Conservation (phyloP, 2,113 vertebrate species). For the Tretioscincus oriximinensis region DNA sequence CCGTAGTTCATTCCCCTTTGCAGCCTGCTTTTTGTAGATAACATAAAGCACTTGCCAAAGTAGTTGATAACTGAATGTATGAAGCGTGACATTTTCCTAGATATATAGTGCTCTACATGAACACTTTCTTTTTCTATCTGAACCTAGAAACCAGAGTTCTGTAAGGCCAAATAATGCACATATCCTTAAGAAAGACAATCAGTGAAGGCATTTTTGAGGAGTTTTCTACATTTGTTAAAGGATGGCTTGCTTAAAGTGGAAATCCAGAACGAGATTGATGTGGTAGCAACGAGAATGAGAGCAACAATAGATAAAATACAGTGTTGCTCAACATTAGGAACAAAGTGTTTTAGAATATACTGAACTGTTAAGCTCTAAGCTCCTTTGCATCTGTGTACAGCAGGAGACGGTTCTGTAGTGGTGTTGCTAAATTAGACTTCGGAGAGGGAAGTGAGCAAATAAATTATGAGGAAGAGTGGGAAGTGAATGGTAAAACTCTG, state of each 20-base stretch:
- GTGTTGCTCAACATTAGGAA: not conserved
- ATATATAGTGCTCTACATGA: slow-evolving; percentile 63
- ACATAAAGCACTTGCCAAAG: slow-evolving; percentile 70
- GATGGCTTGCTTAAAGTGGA: slow-evolving; percentile 33
- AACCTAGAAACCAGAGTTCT: slow-evolving; percentile 60
- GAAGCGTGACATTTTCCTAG: slow-evolving; percentile 71
- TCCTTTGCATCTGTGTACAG: not conserved
- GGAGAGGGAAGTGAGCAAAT: not conserved
- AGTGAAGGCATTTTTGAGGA: slow-evolving; percentile 18
- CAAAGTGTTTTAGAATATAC: not conserved
- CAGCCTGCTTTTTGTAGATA: slow-evolving; percentile 74
- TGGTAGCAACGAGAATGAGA: not conserved
- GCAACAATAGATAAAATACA: not conserved
- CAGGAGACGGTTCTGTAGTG: not conserved
- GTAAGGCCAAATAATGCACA: slow-evolving; percentile 53
- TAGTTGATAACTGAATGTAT: slow-evolving; percentile 70
- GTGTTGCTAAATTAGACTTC: not conserved
- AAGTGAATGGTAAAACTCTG: not conserved
- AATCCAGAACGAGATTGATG: slow-evolving; percentile 36
- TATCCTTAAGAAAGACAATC: slow-evolving; percentile 38
- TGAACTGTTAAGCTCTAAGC: not conserved
- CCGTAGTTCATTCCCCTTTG: slow-evolving; percentile 67
- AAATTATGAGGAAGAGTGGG: not conserved
- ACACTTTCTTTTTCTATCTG: slow-evolving; percentile 64
- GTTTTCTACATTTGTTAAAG: slow-evolving; percentile 26